These are phyloP conservation scores for Philereme vetulata DNA, from an alignment of 2,888 invertebrate genomes.

Conservation along the genomic window DNA sequence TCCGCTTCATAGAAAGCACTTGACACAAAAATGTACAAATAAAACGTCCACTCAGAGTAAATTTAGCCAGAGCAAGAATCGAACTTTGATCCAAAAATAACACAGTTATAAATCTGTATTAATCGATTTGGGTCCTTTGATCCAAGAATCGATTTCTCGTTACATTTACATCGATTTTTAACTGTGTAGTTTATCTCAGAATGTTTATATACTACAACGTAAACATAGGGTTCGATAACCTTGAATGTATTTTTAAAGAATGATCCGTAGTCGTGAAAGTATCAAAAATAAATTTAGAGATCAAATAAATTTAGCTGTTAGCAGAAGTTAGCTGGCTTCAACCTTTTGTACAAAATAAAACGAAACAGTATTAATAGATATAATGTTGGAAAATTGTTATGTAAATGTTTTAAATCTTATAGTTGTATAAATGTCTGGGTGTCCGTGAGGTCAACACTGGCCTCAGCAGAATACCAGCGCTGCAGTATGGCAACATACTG, in stretches of 20 bases:
- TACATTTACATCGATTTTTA: constrained; percentile 41
- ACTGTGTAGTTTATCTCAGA: constrained; percentile 20
- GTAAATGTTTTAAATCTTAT: too few relatives aligned
- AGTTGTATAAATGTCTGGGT: too few relatives aligned
- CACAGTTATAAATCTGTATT: constrained; percentile 53
- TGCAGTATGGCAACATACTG: too few relatives aligned
- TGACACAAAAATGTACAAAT: constrained; percentile 36
- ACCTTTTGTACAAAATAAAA: too few relatives aligned
- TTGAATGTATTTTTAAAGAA: constrained; percentile 3
- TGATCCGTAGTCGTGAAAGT: too few relatives aligned
- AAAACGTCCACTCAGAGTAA: constrained; percentile 28
- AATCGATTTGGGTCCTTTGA: constrained; percentile 63
- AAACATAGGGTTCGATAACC: constrained; percentile 14
- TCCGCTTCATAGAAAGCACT: constrained; percentile 29
- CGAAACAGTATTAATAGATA: too few relatives aligned
- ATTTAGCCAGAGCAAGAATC: constrained; percentile 44
- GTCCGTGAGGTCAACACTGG: too few relatives aligned
- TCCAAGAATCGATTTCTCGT: constrained; percentile 52
- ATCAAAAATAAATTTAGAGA: too few relatives aligned
- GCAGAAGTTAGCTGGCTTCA: too few relatives aligned
- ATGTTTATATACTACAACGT: constrained; percentile 9
- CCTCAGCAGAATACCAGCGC: too few relatives aligned
- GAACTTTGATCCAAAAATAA: constrained; percentile 65
- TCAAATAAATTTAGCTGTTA: too few relatives aligned
- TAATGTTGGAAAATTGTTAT: too few relatives aligned